Base-by-base conservation (phyloP, 2,113 vertebrate species). In the Pedionomus torquatus region DNA sequence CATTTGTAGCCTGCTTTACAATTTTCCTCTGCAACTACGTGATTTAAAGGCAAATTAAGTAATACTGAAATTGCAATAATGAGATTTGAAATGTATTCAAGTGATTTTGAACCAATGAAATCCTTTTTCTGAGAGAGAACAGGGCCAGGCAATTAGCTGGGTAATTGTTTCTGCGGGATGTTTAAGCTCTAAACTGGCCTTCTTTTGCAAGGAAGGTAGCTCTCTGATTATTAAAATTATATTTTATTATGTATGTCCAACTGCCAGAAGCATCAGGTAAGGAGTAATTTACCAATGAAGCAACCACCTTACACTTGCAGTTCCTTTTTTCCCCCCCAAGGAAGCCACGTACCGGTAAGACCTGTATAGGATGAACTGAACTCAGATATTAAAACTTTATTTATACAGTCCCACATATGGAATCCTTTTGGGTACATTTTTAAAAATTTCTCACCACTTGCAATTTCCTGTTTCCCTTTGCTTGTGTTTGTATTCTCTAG, bases 401-500 rank as follows among this genome's bases (percentile, higher is more conserved):
- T 95, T 92, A 82, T 79, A 55, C 1, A 6, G 72, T 93, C 93
- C 61, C 77, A 90, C 0, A 13, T 93, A 96, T 87, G 52, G 61
- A 92, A 97, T 84, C 60, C 39, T 96, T 95, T 75, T 61, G 92
- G 83, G 86, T 91, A 74, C 49, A 55, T 78, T 95, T 96, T 84
- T n/a, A 19, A 96, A 93, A 71, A 89, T 65, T 95, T 97, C 96
- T 88, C 93, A 95, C 85, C 64, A 65, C 74, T 94, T 94, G 66
- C 65, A 96, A 89, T 97, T 97, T 97, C 96, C 96, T 95, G 94
- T 93, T 94, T 97, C 93, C 70, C 39, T 83, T 91, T 91, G 44
- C 58, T 89, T 77, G 28, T 97, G 89, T 95, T 97, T 97, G 60
- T 89, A 30, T 90, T 94, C 77, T 93, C 61, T 79, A 63, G 49